Base-by-base conservation (phyloP, 2,113 vertebrate species). In the Takifugu flavidus region DNA sequence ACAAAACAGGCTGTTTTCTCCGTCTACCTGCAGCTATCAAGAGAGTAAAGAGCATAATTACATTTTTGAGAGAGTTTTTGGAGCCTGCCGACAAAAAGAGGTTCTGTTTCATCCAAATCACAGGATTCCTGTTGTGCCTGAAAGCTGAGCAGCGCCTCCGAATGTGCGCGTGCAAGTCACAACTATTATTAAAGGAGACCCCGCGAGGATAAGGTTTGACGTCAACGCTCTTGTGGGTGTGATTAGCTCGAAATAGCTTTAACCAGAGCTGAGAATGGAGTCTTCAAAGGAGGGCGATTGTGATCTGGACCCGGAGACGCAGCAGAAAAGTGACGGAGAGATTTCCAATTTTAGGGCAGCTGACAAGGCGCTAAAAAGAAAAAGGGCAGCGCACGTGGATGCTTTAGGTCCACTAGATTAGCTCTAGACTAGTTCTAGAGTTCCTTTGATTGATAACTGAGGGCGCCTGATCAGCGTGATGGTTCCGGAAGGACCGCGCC, bases 101-200 rank as follows among this genome's bases (percentile, higher is more conserved):
- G 68, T 63, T 56, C 70, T 15, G 59, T 62, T 67, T 67, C 44
- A 51, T 56, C 44, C 56, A 53, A 78, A 65, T 15, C 49, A 27
- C 50, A 13, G 31, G 1, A 31, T 53, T 49, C 8, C 26, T 62
- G 53, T 49, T 53, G 53, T 56, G 56, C 49, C 42, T 64, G 20
- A 56, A 39, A 63, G 7, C 51, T 15, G 42, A 3, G 27, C 59
- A 45, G 31, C 29, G 50, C 77, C 39, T 60, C 34, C 43, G 55
- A 61, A 75, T 47, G 28, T 34, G 42, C 43, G 27, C 25, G 2
- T 20, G 6, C 1, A 26, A 63, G 46, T 63, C 70, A 65, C 28
- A 49, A 60, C 53, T 67, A 53, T 71, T 78, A 75, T 84, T 70
- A 49, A 70, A 73, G 64, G 74, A 70, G 14, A 53, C 43, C 59